These are phyloP conservation scores for Mastacembelus armatus DNA, from an alignment of 2,797 vertebrate species.

Conservation along the genomic window DNA sequence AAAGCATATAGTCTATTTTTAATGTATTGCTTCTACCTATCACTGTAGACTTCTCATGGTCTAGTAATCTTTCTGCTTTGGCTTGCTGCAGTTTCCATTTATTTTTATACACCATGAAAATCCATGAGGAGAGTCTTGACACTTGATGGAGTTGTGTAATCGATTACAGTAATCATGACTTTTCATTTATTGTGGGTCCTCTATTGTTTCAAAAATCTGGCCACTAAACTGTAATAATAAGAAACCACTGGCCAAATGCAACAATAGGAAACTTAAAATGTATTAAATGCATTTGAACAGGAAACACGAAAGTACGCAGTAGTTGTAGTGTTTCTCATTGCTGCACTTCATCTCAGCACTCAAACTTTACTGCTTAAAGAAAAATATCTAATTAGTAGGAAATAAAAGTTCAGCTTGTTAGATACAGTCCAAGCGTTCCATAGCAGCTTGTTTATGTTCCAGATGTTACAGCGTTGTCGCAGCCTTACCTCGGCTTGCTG, in stretches of 20 bases:
- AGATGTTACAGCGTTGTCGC: conserved; percentile 37
- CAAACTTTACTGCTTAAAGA: conserved; percentile 32
- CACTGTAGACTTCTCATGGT: no score
- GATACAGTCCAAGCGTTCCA: not conserved
- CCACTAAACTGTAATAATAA: no score
- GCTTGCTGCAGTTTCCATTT: no score
- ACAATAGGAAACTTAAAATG: not conserved
- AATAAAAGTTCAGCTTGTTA: conserved; percentile 54
- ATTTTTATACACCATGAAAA: no score
- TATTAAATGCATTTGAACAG: not conserved
- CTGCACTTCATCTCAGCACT: conserved; percentile 32
- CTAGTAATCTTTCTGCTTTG: not conserved
- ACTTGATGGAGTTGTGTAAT: not conserved
- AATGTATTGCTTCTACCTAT: no score
- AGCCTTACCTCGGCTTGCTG: conserved; percentile 11
- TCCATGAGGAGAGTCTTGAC: not conserved
- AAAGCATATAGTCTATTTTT: no score
- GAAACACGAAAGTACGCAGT: no score
- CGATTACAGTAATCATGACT: not conserved
- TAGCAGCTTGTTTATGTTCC: conserved; percentile 20
- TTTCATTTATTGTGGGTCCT: not conserved
- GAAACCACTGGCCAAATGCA: no score
- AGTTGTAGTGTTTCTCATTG: conserved; percentile 23
- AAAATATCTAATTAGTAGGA: conserved; percentile 49
- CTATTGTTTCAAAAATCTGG: not conserved